A percentile compares a stretch with the other conserved stretches of the same genome.
These are phyloP conservation scores for Diadumene lineata DNA, from an alignment of 92 coral and sea anemone genomes.

Conservation along the genomic window DNA sequence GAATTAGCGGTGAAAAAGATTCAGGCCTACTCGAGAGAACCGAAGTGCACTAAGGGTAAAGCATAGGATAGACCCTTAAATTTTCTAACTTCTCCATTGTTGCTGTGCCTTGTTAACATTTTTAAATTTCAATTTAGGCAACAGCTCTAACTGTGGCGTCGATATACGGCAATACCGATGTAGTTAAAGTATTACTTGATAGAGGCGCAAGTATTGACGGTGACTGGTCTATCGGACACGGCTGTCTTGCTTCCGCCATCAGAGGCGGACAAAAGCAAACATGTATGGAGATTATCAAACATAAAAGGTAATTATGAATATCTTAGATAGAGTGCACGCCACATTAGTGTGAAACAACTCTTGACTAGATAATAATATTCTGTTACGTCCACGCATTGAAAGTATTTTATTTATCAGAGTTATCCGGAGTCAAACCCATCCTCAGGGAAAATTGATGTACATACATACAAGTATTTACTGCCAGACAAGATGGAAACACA, in stretches of 20 bases:
- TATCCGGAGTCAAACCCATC: too few species aligned
- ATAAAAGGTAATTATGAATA: conserved; percentile 46
- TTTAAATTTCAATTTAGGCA: conserved; percentile 30
- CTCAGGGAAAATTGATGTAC: too few species aligned
- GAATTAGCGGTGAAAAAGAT: too few species aligned
- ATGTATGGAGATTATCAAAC: conserved; percentile 72
- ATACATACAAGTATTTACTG: too few species aligned
- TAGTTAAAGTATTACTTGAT: conserved; percentile 57
- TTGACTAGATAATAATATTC: too few species aligned
- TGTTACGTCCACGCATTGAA: too few species aligned
- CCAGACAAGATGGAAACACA: too few species aligned
- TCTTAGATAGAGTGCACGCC: neutral
- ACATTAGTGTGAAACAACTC: too few species aligned
- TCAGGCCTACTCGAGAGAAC: too few species aligned
- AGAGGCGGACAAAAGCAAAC: conserved; percentile 37
- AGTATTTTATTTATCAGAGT: too few species aligned
- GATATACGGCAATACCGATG: conserved; percentile 46
- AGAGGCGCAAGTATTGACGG: conserved; percentile 57
- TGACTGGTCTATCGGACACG: conserved; percentile 46
- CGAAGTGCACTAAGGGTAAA: too few species aligned
- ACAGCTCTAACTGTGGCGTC: conserved; percentile 65
- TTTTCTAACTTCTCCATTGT: neutral
- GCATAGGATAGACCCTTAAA: neutral
- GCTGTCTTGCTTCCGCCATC: conserved; percentile 73
- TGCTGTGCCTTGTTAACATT: neutral